These are phyloP conservation scores for Romanogobio albipinnatus DNA, from an alignment of 2,113 vertebrate genomes.

Conservation along the genomic window DNA sequence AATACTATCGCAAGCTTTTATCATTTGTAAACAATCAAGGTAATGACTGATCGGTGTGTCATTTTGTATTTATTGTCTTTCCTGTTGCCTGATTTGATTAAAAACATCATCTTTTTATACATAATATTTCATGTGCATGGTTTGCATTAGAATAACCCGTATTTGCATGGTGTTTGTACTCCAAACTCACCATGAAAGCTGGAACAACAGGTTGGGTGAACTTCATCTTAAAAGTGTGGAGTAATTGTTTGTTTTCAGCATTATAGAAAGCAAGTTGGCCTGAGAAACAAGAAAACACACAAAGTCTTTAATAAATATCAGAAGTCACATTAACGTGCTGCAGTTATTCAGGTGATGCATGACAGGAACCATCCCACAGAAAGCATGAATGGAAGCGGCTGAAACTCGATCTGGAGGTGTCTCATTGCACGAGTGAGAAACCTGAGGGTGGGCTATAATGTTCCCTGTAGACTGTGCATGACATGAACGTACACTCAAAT, in stretches of 20 bases:
- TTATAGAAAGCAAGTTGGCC: slow-evolving; percentile 91
- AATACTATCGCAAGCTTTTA: neutral
- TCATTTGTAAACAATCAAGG: neutral
- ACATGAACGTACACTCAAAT: neutral
- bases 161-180: neutral
- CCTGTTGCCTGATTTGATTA: neutral
- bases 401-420: slow-evolving; percentile 48
- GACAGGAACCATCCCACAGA: slow-evolving; percentile 3
- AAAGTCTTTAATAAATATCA: neutral
- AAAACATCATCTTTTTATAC: neutral
- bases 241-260: slow-evolving; percentile 82
- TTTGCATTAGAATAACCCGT: neutral
- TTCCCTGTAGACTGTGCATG: slow-evolving; percentile 21
- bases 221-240: slow-evolving; percentile 89
- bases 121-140: neutral
- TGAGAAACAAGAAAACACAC: slow-evolving; percentile 64
- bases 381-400: slow-evolving; percentile 39
- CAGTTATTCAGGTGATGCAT: slow-evolving; percentile 1
- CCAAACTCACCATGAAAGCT: slow-evolving; percentile 88
- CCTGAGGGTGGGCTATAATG: slow-evolving; percentile 18
- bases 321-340: neutral
- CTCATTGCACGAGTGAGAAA: slow-evolving; percentile 7
- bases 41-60: neutral
- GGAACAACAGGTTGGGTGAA: slow-evolving; percentile 90
- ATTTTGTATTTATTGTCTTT: neutral